phyloP scores from a whole-genome alignment of 2,113 vertebrate species.

The Salvator merianae region DNA sequence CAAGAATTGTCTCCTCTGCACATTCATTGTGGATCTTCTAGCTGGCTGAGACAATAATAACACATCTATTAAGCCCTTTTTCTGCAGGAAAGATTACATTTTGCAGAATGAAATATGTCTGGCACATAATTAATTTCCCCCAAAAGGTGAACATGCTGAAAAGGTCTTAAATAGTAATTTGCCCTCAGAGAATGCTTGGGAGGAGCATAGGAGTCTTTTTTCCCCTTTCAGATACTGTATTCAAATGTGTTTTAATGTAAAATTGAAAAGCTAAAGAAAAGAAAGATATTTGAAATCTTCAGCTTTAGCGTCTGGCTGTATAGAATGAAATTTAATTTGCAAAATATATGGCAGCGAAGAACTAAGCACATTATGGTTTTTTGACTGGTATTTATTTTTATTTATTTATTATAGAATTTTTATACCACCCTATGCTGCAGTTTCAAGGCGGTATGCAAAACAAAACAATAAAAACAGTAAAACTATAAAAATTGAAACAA shows the following conservation, averaged over 20 bases:
- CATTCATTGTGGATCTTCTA: conserved; percentile 19
- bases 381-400: too few relatives aligned
- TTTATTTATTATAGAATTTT: too few relatives aligned
- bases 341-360: not conserved
- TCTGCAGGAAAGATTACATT: conserved; percentile 3
- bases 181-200: not conserved
- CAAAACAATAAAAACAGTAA: too few relatives aligned
- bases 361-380: too few relatives aligned
- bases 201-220: not conserved
- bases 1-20: not conserved
- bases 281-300: conserved; percentile 15
- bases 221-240: not conserved
- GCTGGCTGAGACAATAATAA: not conserved
- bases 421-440: too few relatives aligned
- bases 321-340: conserved; percentile 8
- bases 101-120: conserved; percentile 37
- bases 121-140: conserved; percentile 19
- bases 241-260: not conserved
- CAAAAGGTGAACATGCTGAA: not conserved
- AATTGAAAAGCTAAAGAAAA: not conserved
- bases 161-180: conserved; percentile 25
- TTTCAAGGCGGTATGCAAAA: too few relatives aligned
- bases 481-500: too few relatives aligned
- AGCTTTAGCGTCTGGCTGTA: conserved; percentile 1
- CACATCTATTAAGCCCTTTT: conserved; percentile 25